Conservation (phyloP, 1,140 invertebrate genomes). For the Helicoverpa zea region DNA sequence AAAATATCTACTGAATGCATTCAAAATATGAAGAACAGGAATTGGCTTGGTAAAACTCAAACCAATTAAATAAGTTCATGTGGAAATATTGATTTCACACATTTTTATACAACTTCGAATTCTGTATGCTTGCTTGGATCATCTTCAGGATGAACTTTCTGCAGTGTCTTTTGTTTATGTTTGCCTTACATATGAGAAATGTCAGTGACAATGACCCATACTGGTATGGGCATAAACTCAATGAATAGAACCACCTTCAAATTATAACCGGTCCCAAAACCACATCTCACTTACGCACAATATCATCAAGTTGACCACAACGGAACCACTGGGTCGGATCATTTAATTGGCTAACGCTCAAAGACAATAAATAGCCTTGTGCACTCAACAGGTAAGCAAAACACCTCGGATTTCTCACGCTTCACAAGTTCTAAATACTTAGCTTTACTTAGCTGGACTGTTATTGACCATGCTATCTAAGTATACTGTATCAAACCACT, state of each 20-base stretch:
- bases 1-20: too few species aligned
- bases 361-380: conserved; percentile 18
- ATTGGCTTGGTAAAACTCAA: too few species aligned
- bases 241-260: conserved; percentile 2
- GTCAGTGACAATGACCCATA: not conserved
- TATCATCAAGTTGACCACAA: conserved; percentile 17
- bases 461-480: too few species aligned
- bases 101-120: too few species aligned
- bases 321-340: conserved; percentile 13
- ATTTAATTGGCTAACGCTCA: conserved; percentile 22
- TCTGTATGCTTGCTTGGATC: too few species aligned
- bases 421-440: conserved; percentile 12
- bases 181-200: conserved; percentile 19
- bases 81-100: not conserved
- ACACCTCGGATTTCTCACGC: conserved; percentile 11
- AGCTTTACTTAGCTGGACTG: not conserved
- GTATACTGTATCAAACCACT: not conserved
- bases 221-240: not conserved
- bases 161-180: not conserved
- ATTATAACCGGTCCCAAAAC: conserved; percentile 1
- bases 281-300: not conserved
- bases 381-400: conserved; percentile 24
- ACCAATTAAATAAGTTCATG: too few species aligned
- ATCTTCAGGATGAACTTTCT: too few species aligned
- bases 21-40: too few species aligned